Evolutionary conservation across 2,113 vertebrate genomes (phyloP), one percentile per base, ranked within the genome.

Genomic region (Colaptes auratus): DNA sequence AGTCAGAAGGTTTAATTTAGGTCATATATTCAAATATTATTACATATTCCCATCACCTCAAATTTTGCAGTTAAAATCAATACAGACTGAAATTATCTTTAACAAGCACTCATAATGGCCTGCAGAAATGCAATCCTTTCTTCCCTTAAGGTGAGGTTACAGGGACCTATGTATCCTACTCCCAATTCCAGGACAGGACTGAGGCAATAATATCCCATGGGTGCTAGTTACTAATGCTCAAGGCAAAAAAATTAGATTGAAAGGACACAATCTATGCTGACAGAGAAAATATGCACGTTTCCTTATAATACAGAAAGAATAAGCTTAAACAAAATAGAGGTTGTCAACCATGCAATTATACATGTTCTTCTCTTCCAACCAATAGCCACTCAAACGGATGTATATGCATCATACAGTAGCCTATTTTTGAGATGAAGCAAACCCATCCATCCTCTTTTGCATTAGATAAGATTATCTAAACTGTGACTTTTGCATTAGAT

Each of bases 331-430:
- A 36, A 61, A 48, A 23, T 18, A 24, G 23, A 55, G 1, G 3
- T 11, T 46, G 6, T 19, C 73, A 66, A 35, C 27, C 1, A 55
- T 13, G 9, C 8, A 74, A 9, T 7, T 28, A 82, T 50, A 44
- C 6, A 6, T 0, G 0, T 24, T 56, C 3, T 67, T 81, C 52
- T 82, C 5, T 24, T 39, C 24, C 44, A 78, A 53, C 9, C 58
- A 71, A 10, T 8, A 14, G 13, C 81, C 65, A 63, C 27, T 48
- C 1, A 0, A 9, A 58, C 7, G 83, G 14, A 36, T 19, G 1
- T 4, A 31, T 0, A 0, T 12, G 7, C 15, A n/a, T 9, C 35
- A 23, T 0, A 2, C 1, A 71, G 35, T 17, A 80, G 28, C 23
- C 12, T 59, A 25, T 80, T 82, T 92, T 48, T 5, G 4, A 60